Evolutionary conservation across 92 coral and sea anemone species (phyloP).

Genomic region (Pocillopora meandrina): DNA sequence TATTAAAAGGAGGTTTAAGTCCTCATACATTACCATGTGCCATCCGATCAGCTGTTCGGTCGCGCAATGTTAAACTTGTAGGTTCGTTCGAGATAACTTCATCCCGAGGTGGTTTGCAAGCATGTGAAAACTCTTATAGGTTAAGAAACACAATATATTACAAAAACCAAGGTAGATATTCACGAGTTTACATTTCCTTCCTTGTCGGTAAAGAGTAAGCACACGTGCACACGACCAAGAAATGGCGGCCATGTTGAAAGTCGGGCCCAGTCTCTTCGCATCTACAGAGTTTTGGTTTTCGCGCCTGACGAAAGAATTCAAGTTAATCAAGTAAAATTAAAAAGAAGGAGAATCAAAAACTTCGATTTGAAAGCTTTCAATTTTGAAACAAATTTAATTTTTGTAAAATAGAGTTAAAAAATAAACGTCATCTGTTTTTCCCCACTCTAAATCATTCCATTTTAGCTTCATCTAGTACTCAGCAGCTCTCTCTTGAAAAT

Average conservation of each 20-base stretch:
- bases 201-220: constrained; percentile 6
- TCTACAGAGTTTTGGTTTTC: constrained; percentile 1
- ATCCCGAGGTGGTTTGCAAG: constrained; percentile 5
- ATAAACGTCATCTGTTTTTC: constrained; percentile 19
- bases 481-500: constrained; percentile 23
- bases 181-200: constrained; percentile 7
- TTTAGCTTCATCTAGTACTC: constrained; percentile 17
- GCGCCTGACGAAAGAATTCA: constrained; percentile 21
- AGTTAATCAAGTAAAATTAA: constrained; percentile 13
- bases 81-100: constrained; percentile 29
- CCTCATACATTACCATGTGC: constrained; percentile 18
- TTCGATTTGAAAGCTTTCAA: constrained; percentile 9
- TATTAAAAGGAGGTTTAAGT: too few species aligned
- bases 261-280: constrained; percentile 28
- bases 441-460: constrained; percentile 17
- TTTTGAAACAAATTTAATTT: constrained; percentile 10
- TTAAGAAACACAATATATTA: background rate
- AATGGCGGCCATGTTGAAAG: constrained; percentile 34
- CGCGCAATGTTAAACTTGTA: constrained; percentile 13
- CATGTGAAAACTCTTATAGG: constrained; percentile 3
- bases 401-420: constrained; percentile 4
- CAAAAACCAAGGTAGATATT: constrained; percentile 9
- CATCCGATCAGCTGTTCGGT: too few species aligned
- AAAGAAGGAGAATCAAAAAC: constrained; percentile 15
- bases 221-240: constrained; percentile 31